Evolutionary conservation across 2,888 invertebrate species (phyloP), one percentile per base, ranked within the genome.

Genomic region (Notodonta dromedarius): DNA sequence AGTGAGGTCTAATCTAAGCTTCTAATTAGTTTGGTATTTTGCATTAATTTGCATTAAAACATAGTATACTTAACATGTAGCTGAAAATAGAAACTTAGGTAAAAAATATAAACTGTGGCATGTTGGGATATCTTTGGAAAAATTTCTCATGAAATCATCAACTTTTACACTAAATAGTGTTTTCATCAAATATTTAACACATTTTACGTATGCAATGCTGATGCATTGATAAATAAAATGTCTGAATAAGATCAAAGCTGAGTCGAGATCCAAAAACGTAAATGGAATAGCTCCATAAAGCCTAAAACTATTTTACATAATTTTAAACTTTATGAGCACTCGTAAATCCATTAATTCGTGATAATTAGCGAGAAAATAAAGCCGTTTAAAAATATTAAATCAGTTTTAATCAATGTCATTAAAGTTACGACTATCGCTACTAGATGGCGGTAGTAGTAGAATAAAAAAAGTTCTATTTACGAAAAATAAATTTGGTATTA

Each of bases 171-270:
- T 4, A 24, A 24, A 24, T 24, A 24, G 24, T 24, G 24, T 24
- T 24, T 24, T 24, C 24, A 24, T 24, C 24, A 24, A 6, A 35
- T 35, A 35, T 16, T 50, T 16, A 50, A 46, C 11, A 67, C 71
- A 78, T 73, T 78, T 81, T 75, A 46, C 35, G 52, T 63, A 68
- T 62, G 78, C 80, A 79, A 83, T 83, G 69, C 60, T 84, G 61
- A 61, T 61, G 61, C 74, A 83, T 83, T 79, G 78, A 62, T 57
- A 63, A 62, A 62, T 74, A 67, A 76, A 83, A 82, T 82, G 70
- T 16, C 9, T 16, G 16, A 13, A 48, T 48, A 48, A 48, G n/a
- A 14, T 48, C n/a, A 4, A 5, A n/a, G n/a, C 16, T n/a, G 46
- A n/a, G 42, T 4, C 42, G 42, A 11, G 12, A 42, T 42, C 11